These are phyloP conservation scores for Syritta pipiens DNA, from an alignment of 2,888 invertebrate species.

Conservation along the genomic window DNA sequence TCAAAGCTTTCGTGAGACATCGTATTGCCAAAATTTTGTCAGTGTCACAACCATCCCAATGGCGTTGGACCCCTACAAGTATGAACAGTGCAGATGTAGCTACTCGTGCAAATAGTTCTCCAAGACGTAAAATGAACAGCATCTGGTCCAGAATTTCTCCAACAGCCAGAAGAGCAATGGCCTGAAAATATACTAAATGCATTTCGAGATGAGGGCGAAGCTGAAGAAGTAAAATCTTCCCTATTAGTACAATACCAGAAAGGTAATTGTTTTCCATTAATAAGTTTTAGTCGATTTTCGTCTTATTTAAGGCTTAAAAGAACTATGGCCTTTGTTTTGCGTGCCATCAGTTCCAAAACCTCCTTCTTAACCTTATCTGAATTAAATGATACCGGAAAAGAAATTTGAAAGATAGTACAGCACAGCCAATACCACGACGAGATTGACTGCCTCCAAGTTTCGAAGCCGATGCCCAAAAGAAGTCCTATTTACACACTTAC, in stretches of 20 bases:
- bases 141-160: constrained; percentile 41
- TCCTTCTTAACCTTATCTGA: background rate
- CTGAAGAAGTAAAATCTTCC: constrained; percentile 21
- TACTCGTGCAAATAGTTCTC: constrained; percentile 52
- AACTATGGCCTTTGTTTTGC: constrained; percentile 9
- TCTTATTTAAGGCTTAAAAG: constrained; percentile 35
- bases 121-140: constrained; percentile 33
- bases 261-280: background rate
- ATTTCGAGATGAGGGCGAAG: constrained; percentile 4
- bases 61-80: constrained; percentile 70
- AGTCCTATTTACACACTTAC: constrained; percentile 1
- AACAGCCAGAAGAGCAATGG: constrained; percentile 23
- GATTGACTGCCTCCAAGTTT: background rate
- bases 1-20: constrained; percentile 70
- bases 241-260: background rate
- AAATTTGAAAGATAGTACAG: constrained; percentile 17
- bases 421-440: background rate
- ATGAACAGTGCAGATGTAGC: constrained; percentile 70
- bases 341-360: background rate
- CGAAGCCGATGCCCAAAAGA: constrained; percentile 4
- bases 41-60: constrained; percentile 55
- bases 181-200: background rate
- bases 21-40: constrained; percentile 69
- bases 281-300: constrained; percentile 28
- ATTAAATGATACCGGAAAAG: constrained; percentile 8